Evolutionary conservation across 1,140 invertebrate species (phyloP), one percentile per base, ranked within the genome.

Genomic region (Drosophila lacteicornis): DNA sequence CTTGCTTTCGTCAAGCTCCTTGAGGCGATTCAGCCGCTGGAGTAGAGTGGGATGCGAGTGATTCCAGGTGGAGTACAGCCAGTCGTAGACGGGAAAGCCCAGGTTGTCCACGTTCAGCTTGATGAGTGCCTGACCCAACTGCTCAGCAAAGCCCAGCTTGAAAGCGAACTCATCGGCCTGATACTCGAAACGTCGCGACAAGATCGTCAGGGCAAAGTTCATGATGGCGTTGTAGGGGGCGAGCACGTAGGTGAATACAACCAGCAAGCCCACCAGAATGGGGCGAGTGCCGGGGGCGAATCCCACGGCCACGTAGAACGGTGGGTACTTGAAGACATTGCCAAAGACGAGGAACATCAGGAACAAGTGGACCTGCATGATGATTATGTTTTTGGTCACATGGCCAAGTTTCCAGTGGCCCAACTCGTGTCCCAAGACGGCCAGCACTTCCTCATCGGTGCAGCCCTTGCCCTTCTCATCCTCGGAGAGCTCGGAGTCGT

Each of bases 331-430:
- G 84, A 98, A 98, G 22, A 98, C 94, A 49, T 97, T 94, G 7
- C 96, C 96, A 94, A 99, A 99, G 27, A 97, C 96, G 38, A 94
- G 93, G 91, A 99, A 99, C 88, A 98, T 95, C 8, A 99, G 93
- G 22, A 95, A 93, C 30, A 95, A 91, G 87, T 95, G 95, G 1
- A 95, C 88, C 95, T 99, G 97, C 79, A 96, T 95, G 33, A 99
- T 95, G 7, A 97, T 77, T 71, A 99, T 95, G 91, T 97, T 97
- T 87, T 98, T 98, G 15, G 97, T 93, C 46, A 97, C 96, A 93
- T 99, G 99, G 87, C 95, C 97, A 56, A 97, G 94, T 86, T 97
- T 97, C 99, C 99, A 99, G 92, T 99, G 99, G 6, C 98, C 99
- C 56, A 99, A 94, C 94, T 99, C 99, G 94, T 99, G 99, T 12